Percentiles rank a stretch among this genome's conserved stretches.
Conservation (phyloP, 2,113 vertebrate species). For the Phylloscopus trochilus region DNA sequence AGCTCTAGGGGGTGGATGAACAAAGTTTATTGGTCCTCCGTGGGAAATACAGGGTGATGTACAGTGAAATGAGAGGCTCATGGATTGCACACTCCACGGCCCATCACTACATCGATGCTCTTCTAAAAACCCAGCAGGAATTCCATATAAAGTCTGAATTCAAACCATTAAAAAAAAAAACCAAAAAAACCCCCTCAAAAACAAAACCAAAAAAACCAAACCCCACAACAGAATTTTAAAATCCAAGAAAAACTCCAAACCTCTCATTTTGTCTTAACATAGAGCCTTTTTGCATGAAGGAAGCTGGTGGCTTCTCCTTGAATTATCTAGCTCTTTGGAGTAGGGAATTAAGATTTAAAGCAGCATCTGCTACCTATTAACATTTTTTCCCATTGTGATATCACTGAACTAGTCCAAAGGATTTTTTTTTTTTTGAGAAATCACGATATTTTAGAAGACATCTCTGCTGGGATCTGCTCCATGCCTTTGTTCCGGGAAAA, state of each 20-base stretch:
- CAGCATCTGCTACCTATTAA: constrained; percentile 37
- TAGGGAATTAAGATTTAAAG: neutral
- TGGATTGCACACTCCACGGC: neutral
- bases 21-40: neutral
- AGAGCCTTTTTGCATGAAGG: neutral
- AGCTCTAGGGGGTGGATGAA: too few species aligned
- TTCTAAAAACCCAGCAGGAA: neutral
- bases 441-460: neutral
- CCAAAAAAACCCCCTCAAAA: too few species aligned
- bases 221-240: neutral
- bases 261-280: neutral
- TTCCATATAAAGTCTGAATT: neutral
- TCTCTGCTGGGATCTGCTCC: neutral
- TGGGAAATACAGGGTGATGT: neutral
- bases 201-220: too few species aligned
- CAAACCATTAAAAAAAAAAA: neutral
- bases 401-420: neutral
- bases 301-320: neutral
- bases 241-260: neutral
- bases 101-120: fast-evolving
- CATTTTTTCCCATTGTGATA: neutral
- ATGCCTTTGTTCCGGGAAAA: neutral
- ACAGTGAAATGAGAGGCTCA: neutral
- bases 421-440: neutral
- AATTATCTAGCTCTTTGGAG: neutral